A percentile compares a stretch with the other conserved stretches of the same genome.
Conservation (phyloP, 2,113 vertebrate genomes). For the Elachura formosa region DNA sequence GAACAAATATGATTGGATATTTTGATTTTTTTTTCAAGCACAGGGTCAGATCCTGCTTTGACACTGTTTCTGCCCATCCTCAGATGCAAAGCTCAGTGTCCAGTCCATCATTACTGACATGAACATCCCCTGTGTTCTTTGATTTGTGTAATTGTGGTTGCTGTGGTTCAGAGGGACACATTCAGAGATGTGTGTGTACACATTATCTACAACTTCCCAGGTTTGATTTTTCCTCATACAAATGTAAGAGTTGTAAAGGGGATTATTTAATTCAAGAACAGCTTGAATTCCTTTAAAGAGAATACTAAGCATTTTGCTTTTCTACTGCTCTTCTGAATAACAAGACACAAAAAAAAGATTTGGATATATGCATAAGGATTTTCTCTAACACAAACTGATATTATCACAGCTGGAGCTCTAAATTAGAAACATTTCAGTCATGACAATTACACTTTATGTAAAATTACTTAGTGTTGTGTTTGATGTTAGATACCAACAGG, state of each 20-base stretch:
- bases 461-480: background rate
- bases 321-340: background rate
- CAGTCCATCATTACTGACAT: background rate
- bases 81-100: background rate
- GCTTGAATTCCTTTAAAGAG: background rate
- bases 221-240: background rate
- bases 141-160: background rate
- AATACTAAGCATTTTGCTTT: background rate
- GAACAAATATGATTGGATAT: background rate
- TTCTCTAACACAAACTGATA: background rate
- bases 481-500: background rate
- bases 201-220: background rate
- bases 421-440: background rate
- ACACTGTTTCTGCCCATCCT: background rate
- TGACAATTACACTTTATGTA: background rate
- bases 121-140: background rate
- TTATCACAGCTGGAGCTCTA: background rate
- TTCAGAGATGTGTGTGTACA: background rate
- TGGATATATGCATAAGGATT: background rate
- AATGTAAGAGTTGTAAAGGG: background rate
- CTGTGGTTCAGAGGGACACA: rapidly evolving
- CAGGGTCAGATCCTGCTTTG: background rate
- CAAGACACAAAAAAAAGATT: background rate
- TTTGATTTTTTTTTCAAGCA: background rate
- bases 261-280: background rate